Evolutionary conservation across 1,140 invertebrate species (phyloP), one percentile per base, ranked within the genome.

Genomic region (Paraescarpia echinospica): DNA sequence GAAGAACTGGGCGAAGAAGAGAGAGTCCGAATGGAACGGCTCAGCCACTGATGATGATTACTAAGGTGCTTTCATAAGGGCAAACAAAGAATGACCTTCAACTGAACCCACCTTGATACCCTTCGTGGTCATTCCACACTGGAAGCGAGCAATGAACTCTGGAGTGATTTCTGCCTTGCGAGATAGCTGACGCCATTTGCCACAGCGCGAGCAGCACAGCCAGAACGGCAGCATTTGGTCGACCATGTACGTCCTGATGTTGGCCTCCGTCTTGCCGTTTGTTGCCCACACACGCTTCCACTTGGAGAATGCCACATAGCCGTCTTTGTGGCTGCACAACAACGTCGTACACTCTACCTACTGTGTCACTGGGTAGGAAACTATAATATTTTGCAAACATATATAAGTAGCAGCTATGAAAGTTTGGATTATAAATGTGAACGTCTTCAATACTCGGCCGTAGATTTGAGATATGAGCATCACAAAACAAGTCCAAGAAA

Each of bases 211-310:
- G 94, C 96, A 96, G 92, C 95, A 94, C 5, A 95, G 92, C 96
- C 96, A 96, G 93, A 94, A 96, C n/a, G 96, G 96, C 35, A 96
- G 93, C 33, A 95, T 77, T 92, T 95, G 94, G 92, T 96, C 96
- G 27, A 93, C 92, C 93, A 96, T 95, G 93, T 94, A 96, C 27
- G 93, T 91, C 35, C 93, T 93, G 31, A 95, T 35, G 89, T 93
- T 93, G 92, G 96, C 93, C 59, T 96, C 95, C 31, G 94, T 94
- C 91, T 93, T 93, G 1, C 94, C 94, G 92, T 96, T 94, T 1
- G 93, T 92, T 33, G 94, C 94, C 96, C 96, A 96, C 9, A 94
- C 89, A 91, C 94, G 93, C 93, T 95, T 96, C 96, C 96, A 96
- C 12, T 94, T 92, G 27, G 92, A 93, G 92, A 94, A 96, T 2